A percentile compares a stretch with the other conserved stretches of the same genome.
These are phyloP conservation scores for Fistularia commersonii DNA, from an alignment of 2,797 vertebrate genomes.

Conservation along the genomic window DNA sequence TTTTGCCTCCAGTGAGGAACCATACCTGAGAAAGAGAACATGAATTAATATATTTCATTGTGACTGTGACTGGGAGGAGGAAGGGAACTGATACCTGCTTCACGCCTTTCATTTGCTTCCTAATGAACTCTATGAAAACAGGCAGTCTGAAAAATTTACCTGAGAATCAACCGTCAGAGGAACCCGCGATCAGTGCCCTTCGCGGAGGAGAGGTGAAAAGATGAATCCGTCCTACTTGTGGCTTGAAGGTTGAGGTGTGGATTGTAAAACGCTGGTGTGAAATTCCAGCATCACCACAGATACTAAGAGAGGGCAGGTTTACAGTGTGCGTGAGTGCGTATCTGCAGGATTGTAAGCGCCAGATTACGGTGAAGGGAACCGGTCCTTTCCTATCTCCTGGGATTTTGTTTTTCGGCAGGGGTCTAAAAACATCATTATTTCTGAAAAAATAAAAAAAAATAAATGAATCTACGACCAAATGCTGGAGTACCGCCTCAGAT, in stretches of 20 bases:
- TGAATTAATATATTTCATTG: too few species aligned
- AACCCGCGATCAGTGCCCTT: slow-evolving; percentile 18
- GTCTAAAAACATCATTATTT: too few species aligned
- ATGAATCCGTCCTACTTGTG: slow-evolving; percentile 67
- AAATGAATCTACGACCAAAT: too few species aligned
- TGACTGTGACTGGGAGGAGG: background rate
- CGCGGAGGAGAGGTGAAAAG: slow-evolving; percentile 43
- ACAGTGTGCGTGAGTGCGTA: slow-evolving; percentile 6
- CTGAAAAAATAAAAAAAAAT: too few species aligned
- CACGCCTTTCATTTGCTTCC: too few species aligned
- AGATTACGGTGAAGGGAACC: too few species aligned
- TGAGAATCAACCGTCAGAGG: slow-evolving; percentile 3
- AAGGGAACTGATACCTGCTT: background rate
- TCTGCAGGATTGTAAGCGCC: slow-evolving; percentile 2
- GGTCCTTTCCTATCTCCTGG: too few species aligned
- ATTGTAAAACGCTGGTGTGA: slow-evolving; percentile 65
- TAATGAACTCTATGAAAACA: background rate
- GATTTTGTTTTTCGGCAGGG: too few species aligned
- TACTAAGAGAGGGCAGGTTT: slow-evolving; percentile 28
- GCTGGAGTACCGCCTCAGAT: background rate
- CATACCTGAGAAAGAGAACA: too few species aligned
- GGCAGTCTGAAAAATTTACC: slow-evolving; percentile 5
- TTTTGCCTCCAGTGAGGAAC: too few species aligned
- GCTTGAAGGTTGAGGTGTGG: slow-evolving; percentile 58
- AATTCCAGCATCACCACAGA: slow-evolving; percentile 50